These are phyloP conservation scores for Circaetus cinerascens DNA, from an alignment of 2,113 vertebrate genomes.

Conservation along the genomic window DNA sequence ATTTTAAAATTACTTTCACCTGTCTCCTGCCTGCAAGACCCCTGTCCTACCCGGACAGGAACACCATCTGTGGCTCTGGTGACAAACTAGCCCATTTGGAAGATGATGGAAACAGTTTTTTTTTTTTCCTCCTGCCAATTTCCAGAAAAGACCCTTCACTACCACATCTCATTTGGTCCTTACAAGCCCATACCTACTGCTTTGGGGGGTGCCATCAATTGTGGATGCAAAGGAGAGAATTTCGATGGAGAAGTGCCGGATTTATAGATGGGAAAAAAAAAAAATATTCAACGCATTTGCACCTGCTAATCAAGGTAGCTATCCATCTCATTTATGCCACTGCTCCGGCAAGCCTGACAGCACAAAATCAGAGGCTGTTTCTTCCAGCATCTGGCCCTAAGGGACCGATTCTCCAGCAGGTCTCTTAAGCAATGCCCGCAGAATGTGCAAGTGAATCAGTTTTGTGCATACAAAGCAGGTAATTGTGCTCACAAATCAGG, in stretches of 20 bases:
- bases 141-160: neutral
- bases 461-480: slow-evolving; percentile 63
- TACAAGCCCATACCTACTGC: neutral
- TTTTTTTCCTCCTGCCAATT: neutral
- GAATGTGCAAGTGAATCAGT: slow-evolving; percentile 41
- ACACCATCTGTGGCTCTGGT: neutral
- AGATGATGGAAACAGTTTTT: neutral
- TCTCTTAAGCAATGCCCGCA: slow-evolving; percentile 42
- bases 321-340: slow-evolving; percentile 65
- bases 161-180: neutral
- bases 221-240: neutral
- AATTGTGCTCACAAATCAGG: slow-evolving; percentile 53
- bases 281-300: neutral
- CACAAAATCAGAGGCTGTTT: slow-evolving; percentile 54
- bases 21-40: neutral
- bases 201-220: neutral
- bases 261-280: neutral
- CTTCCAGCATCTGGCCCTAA: slow-evolving; percentile 42
- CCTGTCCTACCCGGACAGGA: neutral
- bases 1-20: slow-evolving; percentile 4
- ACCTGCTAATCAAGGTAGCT: slow-evolving; percentile 60
- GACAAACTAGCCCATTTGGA: slow-evolving; percentile 23
- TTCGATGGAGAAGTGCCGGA: neutral
- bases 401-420: slow-evolving; percentile 64
- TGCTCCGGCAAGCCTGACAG: slow-evolving; percentile 35